These are phyloP conservation scores for Metopia argyrocephala DNA, from an alignment of 2,888 invertebrate genomes.

Conservation along the genomic window DNA sequence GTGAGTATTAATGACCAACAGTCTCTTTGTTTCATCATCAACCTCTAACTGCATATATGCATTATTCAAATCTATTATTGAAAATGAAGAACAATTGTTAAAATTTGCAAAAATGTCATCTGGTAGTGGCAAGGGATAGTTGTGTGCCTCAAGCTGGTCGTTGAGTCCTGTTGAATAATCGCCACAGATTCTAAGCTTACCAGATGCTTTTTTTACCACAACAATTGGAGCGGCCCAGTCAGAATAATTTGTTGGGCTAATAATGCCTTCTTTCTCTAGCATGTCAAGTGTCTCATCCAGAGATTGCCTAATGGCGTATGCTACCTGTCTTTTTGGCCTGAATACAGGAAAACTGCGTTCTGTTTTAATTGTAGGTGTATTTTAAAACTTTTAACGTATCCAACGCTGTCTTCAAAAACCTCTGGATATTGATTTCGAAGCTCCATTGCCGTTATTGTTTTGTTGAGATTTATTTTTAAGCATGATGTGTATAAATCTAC, in stretches of 20 bases:
- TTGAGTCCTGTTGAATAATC: conserved; percentile 66
- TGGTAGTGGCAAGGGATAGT: conserved; percentile 38
- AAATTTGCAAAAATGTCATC: conserved; percentile 57
- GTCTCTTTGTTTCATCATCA: conserved; percentile 55
- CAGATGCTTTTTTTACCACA: conserved; percentile 57
- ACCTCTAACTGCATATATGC: too few species aligned
- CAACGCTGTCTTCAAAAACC: conserved; percentile 6
- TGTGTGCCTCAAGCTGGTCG: conserved; percentile 50
- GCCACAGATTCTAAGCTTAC: conserved; percentile 63
- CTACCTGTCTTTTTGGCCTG: conserved; percentile 57
- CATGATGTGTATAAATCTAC: conserved; percentile 6
- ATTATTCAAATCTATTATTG: too few species aligned
- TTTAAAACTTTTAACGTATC: conserved; percentile 15
- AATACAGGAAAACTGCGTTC: conserved; percentile 49
- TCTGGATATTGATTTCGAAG: background rate
- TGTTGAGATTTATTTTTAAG: conserved; percentile 1
- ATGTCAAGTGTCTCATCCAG: conserved; percentile 52
- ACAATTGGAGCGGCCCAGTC: conserved; percentile 66
- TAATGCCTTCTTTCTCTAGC: conserved; percentile 52
- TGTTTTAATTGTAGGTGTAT: conserved; percentile 34
- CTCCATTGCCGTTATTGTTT: too few species aligned
- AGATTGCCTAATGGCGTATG: conserved; percentile 56
- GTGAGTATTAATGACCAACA: conserved; percentile 59
- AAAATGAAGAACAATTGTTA: conserved; percentile 52
- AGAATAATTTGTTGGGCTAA: conserved; percentile 59